phyloP scores from a whole-genome alignment of 1,140 invertebrate species.

The Ylistrum balloti region DNA sequence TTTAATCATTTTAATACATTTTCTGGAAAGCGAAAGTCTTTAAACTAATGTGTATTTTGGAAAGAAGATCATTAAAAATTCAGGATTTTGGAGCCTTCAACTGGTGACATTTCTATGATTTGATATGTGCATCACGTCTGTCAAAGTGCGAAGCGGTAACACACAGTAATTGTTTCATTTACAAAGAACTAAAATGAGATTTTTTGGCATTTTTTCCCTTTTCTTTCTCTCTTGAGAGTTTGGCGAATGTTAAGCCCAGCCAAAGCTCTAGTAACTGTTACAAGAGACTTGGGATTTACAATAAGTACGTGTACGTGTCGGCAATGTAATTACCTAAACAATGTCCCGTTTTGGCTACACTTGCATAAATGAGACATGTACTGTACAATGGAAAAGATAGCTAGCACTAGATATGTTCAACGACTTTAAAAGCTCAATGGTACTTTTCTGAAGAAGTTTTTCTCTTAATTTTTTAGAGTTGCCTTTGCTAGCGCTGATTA shows the following conservation, averaged over 20 bases:
- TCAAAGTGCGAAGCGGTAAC: slow-evolving; percentile 15
- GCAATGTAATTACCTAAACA: slow-evolving; percentile 18
- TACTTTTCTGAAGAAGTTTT: slow-evolving; percentile 27
- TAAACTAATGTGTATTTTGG: slow-evolving; percentile 28
- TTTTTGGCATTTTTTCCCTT: slow-evolving; percentile 30
- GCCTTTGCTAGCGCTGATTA: not conserved
- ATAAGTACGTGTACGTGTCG: not conserved
- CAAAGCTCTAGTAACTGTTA: not conserved
- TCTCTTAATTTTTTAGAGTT: slow-evolving; percentile 12
- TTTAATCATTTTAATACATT: slow-evolving; percentile 40
- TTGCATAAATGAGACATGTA: not conserved
- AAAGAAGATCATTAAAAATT: slow-evolving; percentile 40
- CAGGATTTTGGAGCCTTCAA: slow-evolving; percentile 37
- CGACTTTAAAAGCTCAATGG: slow-evolving; percentile 30
- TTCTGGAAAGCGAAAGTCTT: slow-evolving; percentile 23
- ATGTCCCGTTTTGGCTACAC: not conserved
- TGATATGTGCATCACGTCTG: slow-evolving; percentile 33
- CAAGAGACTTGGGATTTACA: not conserved
- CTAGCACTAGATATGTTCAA: not conserved
- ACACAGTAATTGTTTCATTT: slow-evolving; percentile 19
- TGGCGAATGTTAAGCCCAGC: not conserved
- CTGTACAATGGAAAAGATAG: not conserved
- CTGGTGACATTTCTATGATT: slow-evolving; percentile 38
- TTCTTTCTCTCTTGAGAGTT: slow-evolving; percentile 20
- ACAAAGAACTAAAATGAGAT: slow-evolving; percentile 35